Evolutionary conservation across 92 coral and sea anemone genomes (phyloP).

Genomic region (Siderastrea radians): DNA sequence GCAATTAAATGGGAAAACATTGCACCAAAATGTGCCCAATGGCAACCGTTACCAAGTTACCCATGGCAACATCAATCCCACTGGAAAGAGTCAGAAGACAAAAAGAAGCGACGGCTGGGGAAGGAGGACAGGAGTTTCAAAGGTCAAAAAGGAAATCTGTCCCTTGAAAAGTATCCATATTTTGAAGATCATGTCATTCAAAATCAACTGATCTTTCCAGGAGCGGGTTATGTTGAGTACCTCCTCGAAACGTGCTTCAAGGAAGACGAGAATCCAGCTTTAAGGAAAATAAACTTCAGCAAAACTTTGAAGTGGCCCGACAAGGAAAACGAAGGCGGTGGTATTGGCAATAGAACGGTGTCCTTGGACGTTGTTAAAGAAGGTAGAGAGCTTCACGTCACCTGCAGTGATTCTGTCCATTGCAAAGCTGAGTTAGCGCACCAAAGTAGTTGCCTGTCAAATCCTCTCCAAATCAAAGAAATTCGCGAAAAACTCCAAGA

Average conservation of each 20-base stretch:
- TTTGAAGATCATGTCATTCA: not conserved
- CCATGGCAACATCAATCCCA: too few relatives aligned
- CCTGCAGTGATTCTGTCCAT: not conserved
- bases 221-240: not conserved
- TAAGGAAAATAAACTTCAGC: too few relatives aligned
- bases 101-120: not conserved
- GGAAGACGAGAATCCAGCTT: too few relatives aligned
- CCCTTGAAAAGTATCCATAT: too few relatives aligned
- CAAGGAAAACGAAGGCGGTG: not conserved
- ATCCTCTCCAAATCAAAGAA: not conserved
- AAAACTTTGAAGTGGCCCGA: too few relatives aligned
- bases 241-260: too few relatives aligned
- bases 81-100: too few relatives aligned
- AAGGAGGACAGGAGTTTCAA: not conserved
- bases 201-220: not conserved
- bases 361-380: not conserved
- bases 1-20: slow-evolving; percentile 6
- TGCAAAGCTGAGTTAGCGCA: not conserved
- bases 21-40: not conserved
- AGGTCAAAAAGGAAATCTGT: too few relatives aligned
- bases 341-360: not conserved
- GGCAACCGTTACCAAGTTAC: too few relatives aligned
- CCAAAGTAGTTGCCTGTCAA: not conserved
- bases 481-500: not conserved
- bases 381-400: not conserved